phyloP scores from a whole-genome alignment of 2,797 vertebrate genomes.

The Gadopsis marmoratus region DNA sequence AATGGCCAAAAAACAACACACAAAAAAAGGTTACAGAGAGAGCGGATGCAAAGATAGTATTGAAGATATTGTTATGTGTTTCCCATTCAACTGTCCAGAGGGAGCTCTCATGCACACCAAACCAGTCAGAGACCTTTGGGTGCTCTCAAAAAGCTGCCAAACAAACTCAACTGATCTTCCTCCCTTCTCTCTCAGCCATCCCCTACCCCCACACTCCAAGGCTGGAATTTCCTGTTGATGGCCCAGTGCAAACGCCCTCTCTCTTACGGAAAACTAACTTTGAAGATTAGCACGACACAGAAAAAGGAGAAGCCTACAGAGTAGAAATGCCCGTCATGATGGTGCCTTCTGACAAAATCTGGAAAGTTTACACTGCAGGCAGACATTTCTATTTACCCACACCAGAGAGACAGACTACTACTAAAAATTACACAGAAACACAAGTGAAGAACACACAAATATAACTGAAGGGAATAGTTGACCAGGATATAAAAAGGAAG shows the following conservation, averaged over 20 bases:
- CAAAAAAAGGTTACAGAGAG: neutral
- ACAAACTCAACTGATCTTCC: constrained; percentile 63
- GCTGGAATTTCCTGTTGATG: constrained; percentile 88
- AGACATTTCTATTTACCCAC: constrained; percentile 44
- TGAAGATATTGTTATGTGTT: constrained; percentile 14
- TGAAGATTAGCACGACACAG: constrained; percentile 65
- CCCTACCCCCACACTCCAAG: constrained; percentile 70
- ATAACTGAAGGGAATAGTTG: neutral
- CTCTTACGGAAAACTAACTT: constrained; percentile 74
- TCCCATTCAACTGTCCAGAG: constrained; percentile 28
- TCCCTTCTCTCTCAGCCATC: constrained; percentile 58
- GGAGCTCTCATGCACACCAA: constrained; percentile 46
- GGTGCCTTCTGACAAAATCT: constrained; percentile 51
- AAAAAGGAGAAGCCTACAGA: constrained; percentile 42
- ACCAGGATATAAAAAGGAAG: constrained; percentile 16
- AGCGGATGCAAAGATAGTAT: constrained; percentile 11
- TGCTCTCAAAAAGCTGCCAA: constrained; percentile 65
- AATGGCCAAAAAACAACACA: neutral
- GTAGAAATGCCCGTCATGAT: constrained; percentile 49
- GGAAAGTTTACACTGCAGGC: constrained; percentile 46
- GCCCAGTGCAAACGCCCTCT: constrained; percentile 78
- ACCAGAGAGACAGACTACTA: constrained; percentile 30
- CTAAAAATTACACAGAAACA: constrained; percentile 47
- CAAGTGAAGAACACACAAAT: constrained; percentile 28
- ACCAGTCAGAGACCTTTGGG: constrained; percentile 61